phyloP scores from a whole-genome alignment of 1,140 invertebrate species.

The Drosophila baimaii region DNA sequence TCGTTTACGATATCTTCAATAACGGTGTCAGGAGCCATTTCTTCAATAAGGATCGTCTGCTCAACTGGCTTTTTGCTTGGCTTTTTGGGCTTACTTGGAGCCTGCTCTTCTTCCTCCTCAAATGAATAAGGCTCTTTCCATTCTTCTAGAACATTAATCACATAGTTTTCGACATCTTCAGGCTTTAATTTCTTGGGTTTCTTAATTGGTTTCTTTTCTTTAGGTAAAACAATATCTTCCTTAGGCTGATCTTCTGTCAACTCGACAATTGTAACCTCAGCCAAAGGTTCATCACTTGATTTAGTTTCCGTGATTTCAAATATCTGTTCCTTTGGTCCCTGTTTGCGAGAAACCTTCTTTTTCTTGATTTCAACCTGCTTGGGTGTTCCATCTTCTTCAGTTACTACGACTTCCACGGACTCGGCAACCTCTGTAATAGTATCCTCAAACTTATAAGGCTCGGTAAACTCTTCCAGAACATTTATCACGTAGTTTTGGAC shows the following conservation, averaged over 20 bases:
- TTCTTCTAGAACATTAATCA: conserved; percentile 56
- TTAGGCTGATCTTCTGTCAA: conserved; percentile 5
- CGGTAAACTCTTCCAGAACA: conserved; percentile 44
- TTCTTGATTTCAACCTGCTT: conserved; percentile 58
- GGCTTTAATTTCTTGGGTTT: conserved; percentile 62
- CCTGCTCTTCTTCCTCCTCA: conserved; percentile 46
- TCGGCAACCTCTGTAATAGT: conserved; percentile 52
- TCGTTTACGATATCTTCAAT: conserved; percentile 81
- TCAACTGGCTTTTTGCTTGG: conserved; percentile 56
- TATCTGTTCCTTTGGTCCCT: conserved; percentile 54
- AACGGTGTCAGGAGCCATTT: conserved; percentile 74
- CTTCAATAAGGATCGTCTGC: conserved; percentile 74
- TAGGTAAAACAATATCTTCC: neutral
- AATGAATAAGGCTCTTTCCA: conserved; percentile 52
- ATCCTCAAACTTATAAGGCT: conserved; percentile 24
- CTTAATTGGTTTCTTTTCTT: conserved; percentile 39
- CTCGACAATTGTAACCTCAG: conserved; percentile 26
- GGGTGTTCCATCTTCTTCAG: conserved; percentile 31
- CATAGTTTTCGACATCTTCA: conserved; percentile 49
- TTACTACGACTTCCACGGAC: conserved; percentile 23
- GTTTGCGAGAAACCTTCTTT: conserved; percentile 58
- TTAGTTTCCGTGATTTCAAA: conserved; percentile 60
- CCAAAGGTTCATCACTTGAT: conserved; percentile 24
- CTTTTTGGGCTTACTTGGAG: conserved; percentile 66
- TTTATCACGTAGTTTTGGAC: conserved; percentile 63